A percentile compares a stretch with the other conserved stretches of the same genome.
Conservation (phyloP, 2,888 invertebrate genomes). For the Tenthredo livida region DNA sequence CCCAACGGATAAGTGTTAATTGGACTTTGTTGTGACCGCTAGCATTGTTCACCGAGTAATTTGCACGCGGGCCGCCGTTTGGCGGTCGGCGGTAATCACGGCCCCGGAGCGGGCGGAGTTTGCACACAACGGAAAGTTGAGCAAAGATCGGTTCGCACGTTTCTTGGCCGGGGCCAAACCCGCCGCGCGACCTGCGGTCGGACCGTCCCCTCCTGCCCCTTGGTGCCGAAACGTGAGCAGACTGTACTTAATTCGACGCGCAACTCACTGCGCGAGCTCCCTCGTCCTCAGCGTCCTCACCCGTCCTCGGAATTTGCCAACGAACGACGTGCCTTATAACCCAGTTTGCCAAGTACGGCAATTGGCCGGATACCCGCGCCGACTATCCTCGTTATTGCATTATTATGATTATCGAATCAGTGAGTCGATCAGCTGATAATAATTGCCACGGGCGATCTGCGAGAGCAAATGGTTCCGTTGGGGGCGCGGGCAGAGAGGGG, state of each 20-base stretch:
- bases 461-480: slow-evolving; percentile 46
- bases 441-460: slow-evolving; percentile 31
- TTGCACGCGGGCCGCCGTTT: slow-evolving; percentile 46
- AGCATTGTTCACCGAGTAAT: slow-evolving; percentile 50
- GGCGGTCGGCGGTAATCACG: slow-evolving; percentile 47
- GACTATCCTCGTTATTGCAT: slow-evolving; percentile 40
- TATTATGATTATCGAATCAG: slow-evolving; percentile 46
- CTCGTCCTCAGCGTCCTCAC: slow-evolving; percentile 30
- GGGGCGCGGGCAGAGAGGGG: slow-evolving; percentile 20
- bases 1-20: slow-evolving; percentile 48
- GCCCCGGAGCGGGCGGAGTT: slow-evolving; percentile 48
- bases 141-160: slow-evolving; percentile 50
- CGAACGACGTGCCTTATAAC: slow-evolving; percentile 32
- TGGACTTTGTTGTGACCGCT: slow-evolving; percentile 48
- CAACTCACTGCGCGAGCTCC: slow-evolving; percentile 41
- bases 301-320: slow-evolving; percentile 34
- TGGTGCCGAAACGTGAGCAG: slow-evolving; percentile 51
- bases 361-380: slow-evolving; percentile 12
- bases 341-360: slow-evolving; percentile 45
- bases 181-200: slow-evolving; percentile 48
- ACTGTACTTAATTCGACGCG: slow-evolving; percentile 47
- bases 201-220: slow-evolving; percentile 19
- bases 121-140: slow-evolving; percentile 47
- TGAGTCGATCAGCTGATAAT: slow-evolving; percentile 50
- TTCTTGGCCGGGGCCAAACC: slow-evolving; percentile 43